phyloP scores from a whole-genome alignment of 2,888 invertebrate species.

The Lasioglossum calceatum region DNA sequence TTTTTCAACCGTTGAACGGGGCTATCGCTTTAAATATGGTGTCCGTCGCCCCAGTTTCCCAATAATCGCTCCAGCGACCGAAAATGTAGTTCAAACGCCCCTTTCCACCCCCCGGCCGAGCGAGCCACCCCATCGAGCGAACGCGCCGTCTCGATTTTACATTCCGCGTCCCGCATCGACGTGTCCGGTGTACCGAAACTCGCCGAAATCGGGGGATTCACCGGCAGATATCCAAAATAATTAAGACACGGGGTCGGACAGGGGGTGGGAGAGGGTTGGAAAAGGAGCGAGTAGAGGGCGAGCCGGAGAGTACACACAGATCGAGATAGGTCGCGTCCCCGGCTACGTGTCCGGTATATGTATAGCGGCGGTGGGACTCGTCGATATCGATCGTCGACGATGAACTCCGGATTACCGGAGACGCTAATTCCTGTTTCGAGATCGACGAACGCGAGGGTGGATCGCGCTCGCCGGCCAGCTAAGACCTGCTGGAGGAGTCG shows the following conservation, averaged over 20 bases:
- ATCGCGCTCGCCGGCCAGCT: slow-evolving; percentile 17
- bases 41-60: slow-evolving; percentile 12
- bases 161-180: background rate
- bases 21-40: slow-evolving; percentile 19
- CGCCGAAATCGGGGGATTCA: background rate
- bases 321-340: slow-evolving; percentile 3
- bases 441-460: background rate
- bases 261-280: background rate
- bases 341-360: background rate
- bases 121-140: background rate
- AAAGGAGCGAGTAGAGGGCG: background rate
- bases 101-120: background rate
- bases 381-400: slow-evolving; percentile 32
- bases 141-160: slow-evolving; percentile 23
- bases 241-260: background rate
- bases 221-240: slow-evolving; percentile 26
- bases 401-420: slow-evolving; percentile 1
- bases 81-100: slow-evolving; percentile 7
- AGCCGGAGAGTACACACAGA: background rate
- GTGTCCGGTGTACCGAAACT: slow-evolving; percentile 17
- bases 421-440: slow-evolving; percentile 24
- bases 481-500: slow-evolving; percentile 48
- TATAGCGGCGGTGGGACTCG: background rate
- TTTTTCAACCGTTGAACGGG: background rate
- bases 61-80: slow-evolving; percentile 10